Evolutionary conservation across 2,888 invertebrate genomes (phyloP).

Genomic region (Eristalis tenax): DNA sequence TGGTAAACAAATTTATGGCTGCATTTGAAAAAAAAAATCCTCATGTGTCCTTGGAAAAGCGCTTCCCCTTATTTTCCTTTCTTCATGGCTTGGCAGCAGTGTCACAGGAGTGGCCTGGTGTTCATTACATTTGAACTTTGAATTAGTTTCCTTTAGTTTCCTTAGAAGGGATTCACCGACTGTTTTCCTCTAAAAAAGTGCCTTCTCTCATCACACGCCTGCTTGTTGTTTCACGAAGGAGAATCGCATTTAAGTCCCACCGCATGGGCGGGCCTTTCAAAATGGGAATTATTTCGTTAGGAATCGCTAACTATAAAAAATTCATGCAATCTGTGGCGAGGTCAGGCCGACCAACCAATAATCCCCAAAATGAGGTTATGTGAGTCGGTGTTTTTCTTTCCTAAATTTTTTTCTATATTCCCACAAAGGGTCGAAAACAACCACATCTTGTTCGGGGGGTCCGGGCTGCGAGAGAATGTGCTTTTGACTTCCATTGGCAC

Average conservation of each 20-base stretch:
- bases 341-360: conserved; percentile 9
- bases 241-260: conserved; percentile 20
- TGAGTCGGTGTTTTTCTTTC: background rate
- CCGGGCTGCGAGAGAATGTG: background rate
- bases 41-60: background rate
- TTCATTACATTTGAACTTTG: background rate
- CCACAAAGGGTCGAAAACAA: background rate
- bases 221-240: background rate
- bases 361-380: conserved; percentile 34
- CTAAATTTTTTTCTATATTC: background rate
- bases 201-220: background rate
- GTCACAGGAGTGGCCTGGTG: background rate
- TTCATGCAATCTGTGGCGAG: conserved; percentile 45
- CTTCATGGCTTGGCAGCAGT: background rate
- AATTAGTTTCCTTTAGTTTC: background rate
- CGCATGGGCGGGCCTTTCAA: background rate
- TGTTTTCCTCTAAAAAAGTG: too few relatives aligned
- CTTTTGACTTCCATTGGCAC: conserved; percentile 6
- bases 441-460: background rate
- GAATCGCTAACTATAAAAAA: conserved; percentile 36
- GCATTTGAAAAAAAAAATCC: background rate
- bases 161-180: too few relatives aligned
- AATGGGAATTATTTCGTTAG: conserved; percentile 37
- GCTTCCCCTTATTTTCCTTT: too few relatives aligned
- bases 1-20: background rate